phyloP scores from a whole-genome alignment of 2,797 vertebrate species.

The Loris lydekkerianus region DNA sequence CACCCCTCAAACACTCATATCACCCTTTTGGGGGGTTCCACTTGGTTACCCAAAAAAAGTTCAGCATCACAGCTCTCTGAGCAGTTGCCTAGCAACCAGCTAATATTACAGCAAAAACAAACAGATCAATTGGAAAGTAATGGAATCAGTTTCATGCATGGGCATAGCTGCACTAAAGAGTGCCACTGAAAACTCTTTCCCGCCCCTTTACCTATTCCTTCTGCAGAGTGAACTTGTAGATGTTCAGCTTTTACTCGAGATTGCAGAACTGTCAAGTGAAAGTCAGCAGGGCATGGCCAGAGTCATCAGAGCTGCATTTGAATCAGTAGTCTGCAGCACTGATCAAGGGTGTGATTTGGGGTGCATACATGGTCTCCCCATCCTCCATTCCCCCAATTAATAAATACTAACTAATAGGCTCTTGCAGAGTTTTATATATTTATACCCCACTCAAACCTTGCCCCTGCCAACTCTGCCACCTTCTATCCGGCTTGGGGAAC shows the following conservation, averaged over 20 bases:
- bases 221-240: neutral
- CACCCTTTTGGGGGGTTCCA: neutral
- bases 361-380: neutral
- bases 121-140: conserved; percentile 44
- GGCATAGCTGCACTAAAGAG: neutral
- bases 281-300: accelerated
- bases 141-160: neutral
- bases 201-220: neutral
- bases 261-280: neutral
- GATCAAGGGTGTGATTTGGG: accelerated
- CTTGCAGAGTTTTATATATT: neutral
- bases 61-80: neutral
- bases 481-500: neutral
- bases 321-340: accelerated
- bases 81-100: conserved; percentile 64
- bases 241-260: neutral
- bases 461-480: neutral
- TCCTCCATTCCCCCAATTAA: neutral
- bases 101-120: conserved; percentile 50
- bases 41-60: conserved; percentile 2
- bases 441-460: neutral
- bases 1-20: neutral
- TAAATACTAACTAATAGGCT: neutral
- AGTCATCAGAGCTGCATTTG: neutral
- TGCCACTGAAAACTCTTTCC: neutral